Percentiles rank a stretch among this genome's conserved stretches.
Conservation (phyloP, 2,113 vertebrate species). For the Malurus alboscapulatus region DNA sequence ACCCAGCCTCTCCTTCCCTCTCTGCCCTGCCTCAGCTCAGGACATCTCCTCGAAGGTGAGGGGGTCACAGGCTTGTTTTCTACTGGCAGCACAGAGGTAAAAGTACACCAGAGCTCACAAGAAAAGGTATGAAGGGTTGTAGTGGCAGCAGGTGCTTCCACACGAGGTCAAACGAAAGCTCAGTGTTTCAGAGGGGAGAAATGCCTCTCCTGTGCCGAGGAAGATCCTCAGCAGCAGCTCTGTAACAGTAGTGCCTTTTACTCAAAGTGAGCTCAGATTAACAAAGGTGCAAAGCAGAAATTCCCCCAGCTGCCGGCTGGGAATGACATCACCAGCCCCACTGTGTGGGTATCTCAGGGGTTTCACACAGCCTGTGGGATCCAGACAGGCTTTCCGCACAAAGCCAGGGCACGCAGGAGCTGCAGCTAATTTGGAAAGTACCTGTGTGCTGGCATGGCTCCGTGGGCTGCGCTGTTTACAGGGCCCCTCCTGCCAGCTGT, state of each 20-base stretch:
- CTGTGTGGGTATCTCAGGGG: neutral
- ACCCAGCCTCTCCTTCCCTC: neutral
- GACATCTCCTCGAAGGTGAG: neutral
- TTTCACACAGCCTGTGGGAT: neutral
- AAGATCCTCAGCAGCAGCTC: neutral
- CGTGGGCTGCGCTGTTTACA: neutral
- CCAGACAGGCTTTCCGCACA: neutral
- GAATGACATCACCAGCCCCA: neutral
- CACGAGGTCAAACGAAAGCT: neutral
- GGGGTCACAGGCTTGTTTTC: neutral
- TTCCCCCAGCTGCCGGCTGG: neutral
- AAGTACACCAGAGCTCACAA: neutral
- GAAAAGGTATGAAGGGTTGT: neutral
- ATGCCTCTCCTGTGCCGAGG: neutral
- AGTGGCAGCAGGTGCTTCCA: neutral
- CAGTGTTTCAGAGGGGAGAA: neutral
- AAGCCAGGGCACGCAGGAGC: neutral
- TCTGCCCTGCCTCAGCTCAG: neutral
- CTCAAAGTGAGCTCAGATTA: neutral
- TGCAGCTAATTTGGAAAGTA: neutral
- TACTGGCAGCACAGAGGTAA: neutral
- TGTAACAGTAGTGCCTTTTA: neutral
- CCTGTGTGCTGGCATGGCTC: neutral
- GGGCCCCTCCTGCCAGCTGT: neutral
- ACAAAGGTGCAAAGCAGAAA: neutral